Conservation (phyloP, 2,797 vertebrate species). For the Mionectes olivaceus region DNA sequence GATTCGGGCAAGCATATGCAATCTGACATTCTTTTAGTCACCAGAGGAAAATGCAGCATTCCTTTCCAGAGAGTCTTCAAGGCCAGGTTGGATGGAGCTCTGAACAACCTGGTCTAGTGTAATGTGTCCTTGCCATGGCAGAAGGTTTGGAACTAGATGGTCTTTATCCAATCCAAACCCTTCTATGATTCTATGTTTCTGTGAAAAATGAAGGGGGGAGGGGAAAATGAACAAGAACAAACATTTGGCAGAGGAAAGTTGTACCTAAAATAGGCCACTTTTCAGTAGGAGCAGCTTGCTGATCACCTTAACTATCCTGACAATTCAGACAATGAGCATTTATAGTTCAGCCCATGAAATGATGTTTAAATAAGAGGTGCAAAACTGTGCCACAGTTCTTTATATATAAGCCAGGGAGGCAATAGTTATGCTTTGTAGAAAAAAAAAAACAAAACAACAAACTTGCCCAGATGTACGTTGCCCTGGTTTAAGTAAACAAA, state of each 20-base stretch:
- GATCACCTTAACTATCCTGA: neutral
- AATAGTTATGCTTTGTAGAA: neutral
- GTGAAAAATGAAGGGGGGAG: neutral
- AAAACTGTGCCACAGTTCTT: neutral
- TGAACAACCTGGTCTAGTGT: neutral
- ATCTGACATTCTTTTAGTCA: neutral
- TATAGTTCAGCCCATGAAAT: neutral
- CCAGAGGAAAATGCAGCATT: neutral
- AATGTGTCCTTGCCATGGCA: too few relatives aligned
- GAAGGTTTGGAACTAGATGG: neutral
- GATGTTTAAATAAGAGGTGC: neutral
- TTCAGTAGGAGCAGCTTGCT: neutral
- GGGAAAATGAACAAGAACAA: neutral
- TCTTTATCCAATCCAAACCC: neutral
- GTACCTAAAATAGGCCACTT: neutral
- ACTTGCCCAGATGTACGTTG: neutral
- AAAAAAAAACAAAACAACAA: neutral
- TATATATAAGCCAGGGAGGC: neutral
- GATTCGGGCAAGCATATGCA: neutral
- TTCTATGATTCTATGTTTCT: neutral
- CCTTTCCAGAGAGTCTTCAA: neutral
- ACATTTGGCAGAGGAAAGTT: neutral
- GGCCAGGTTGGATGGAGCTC: neutral
- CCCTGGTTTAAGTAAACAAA: neutral
- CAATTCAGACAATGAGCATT: neutral